Percentiles rank a stretch among this genome's conserved stretches.
phyloP scores from a whole-genome alignment of 2,797 vertebrate species.

The Lemur catta region DNA sequence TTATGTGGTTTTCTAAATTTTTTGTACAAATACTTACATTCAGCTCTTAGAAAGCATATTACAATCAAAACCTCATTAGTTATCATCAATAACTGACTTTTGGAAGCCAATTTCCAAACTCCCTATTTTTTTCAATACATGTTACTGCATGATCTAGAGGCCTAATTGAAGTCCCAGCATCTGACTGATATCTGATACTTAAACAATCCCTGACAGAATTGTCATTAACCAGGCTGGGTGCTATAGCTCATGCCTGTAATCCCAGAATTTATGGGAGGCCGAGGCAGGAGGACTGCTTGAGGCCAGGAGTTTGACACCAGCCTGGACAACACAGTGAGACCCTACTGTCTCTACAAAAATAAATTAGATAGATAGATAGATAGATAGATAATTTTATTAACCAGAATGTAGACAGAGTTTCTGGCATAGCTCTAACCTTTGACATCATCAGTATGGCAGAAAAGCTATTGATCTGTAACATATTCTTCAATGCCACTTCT shows the following conservation, averaged over 20 bases:
- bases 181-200: background rate
- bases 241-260: background rate
- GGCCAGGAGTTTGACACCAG: background rate
- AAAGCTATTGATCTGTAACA: background rate
- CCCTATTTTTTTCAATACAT: background rate
- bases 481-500: background rate
- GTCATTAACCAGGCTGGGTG: background rate
- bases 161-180: background rate
- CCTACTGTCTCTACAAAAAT: background rate
- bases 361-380: too few relatives aligned
- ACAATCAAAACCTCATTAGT: background rate
- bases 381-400: background rate
- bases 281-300: background rate
- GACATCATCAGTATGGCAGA: background rate
- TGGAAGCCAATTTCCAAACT: background rate
- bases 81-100: background rate
- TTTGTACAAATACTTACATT: background rate
- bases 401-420: background rate
- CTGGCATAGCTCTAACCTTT: background rate
- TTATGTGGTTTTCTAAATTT: conserved; percentile 23
- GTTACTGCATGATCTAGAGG: background rate
- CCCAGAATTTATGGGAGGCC: background rate
- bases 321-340: too few relatives aligned
- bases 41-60: background rate
- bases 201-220: background rate